Evolutionary conservation across 2,113 vertebrate genomes (phyloP).

Genomic region (Dromas ardeola): DNA sequence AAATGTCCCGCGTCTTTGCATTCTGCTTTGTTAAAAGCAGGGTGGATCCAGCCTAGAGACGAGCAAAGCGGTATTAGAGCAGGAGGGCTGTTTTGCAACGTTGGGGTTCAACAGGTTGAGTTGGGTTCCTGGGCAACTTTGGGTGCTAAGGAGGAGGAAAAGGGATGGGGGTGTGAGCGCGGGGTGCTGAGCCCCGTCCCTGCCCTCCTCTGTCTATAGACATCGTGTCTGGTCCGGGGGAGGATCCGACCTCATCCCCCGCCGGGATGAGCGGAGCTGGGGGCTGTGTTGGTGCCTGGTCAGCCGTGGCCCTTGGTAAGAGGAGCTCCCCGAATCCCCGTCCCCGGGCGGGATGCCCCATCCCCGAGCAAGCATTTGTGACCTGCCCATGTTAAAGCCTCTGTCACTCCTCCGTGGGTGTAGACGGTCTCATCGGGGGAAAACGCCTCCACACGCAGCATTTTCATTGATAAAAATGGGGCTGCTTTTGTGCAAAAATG

Average conservation of each 20-base stretch:
- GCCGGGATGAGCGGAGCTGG: accelerated
- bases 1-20: accelerated
- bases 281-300: background rate
- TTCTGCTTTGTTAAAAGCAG: background rate
- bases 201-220: accelerated
- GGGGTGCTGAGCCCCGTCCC: background rate
- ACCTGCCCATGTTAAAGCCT: accelerated
- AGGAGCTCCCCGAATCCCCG: accelerated
- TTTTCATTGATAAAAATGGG: background rate
- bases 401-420: accelerated
- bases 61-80: background rate
- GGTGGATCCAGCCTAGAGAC: background rate
- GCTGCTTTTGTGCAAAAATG: background rate
- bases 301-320: accelerated
- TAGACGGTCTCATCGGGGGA: accelerated
- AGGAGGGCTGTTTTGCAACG: background rate
- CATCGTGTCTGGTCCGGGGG: accelerated
- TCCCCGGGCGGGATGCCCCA: accelerated
- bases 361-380: accelerated
- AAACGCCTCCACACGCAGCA: accelerated
- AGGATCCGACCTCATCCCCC: accelerated
- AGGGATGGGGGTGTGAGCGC: background rate
- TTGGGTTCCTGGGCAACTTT: accelerated
- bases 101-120: background rate
- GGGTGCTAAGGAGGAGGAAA: background rate